These are phyloP conservation scores for Drosophila robusta DNA, from an alignment of 2,888 invertebrate genomes.

Conservation along the genomic window DNA sequence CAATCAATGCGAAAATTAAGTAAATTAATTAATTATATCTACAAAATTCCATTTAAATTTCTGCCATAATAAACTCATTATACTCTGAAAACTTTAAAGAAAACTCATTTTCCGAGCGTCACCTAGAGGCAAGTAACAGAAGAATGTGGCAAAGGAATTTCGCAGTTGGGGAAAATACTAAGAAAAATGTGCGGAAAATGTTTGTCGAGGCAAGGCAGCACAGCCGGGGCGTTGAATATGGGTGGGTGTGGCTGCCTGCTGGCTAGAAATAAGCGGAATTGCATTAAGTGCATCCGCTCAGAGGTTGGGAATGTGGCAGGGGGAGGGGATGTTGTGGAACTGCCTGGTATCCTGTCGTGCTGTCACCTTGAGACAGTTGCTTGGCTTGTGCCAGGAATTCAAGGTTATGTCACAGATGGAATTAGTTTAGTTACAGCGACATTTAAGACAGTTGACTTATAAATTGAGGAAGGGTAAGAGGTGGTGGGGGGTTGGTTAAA, in stretches of 20 bases:
- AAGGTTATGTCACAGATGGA: constrained; percentile 49
- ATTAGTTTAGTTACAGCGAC: constrained; percentile 52
- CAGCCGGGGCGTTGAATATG: background rate
- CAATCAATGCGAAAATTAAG: background rate
- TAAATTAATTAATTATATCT: background rate
- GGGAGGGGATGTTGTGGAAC: background rate
- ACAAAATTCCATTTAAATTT: background rate
- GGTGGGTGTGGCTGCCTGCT: constrained; percentile 18
- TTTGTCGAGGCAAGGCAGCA: background rate
- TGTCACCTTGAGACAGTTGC: constrained; percentile 43
- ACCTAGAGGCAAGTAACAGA: constrained; percentile 11
- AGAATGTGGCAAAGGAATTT: constrained; percentile 29
- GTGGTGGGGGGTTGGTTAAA: too few relatives aligned
- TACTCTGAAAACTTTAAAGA: constrained; percentile 8
- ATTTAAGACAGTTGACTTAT: constrained; percentile 29
- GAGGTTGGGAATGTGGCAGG: background rate
- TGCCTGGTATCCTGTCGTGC: constrained; percentile 34
- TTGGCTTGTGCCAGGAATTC: constrained; percentile 35
- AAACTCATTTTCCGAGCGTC: constrained; percentile 16
- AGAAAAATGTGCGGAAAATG: constrained; percentile 29
- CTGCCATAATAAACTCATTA: constrained; percentile 17
- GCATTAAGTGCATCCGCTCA: constrained; percentile 61
- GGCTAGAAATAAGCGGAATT: constrained; percentile 51
- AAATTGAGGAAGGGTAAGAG: constrained; percentile 8
- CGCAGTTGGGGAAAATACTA: constrained; percentile 16